Evolutionary conservation across 2,113 vertebrate species (phyloP).

Genomic region (Grammomys surdaster): DNA sequence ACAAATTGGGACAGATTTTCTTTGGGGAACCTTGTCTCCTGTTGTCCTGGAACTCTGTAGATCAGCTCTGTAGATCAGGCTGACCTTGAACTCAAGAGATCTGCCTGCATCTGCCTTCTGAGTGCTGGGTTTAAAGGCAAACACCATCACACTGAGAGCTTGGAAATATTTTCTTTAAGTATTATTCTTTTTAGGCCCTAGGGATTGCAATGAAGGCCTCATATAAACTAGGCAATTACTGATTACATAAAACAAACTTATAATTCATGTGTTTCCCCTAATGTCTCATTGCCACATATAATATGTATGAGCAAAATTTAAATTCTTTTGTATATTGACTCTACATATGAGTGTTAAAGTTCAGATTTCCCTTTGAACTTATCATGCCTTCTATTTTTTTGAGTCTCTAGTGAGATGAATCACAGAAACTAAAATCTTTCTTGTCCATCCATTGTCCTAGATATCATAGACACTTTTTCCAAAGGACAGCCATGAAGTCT

Average conservation of each 20-base stretch:
- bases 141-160: rapidly evolving
- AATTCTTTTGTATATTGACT: background rate
- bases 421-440: background rate
- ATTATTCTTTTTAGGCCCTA: background rate
- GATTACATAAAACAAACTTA: background rate
- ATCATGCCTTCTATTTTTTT: background rate
- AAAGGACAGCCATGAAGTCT: background rate
- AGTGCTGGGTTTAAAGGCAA: background rate
- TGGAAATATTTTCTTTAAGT: background rate
- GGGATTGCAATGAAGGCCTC: background rate
- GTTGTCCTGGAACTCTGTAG: background rate
- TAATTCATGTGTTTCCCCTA: background rate
- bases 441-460: background rate
- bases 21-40: background rate
- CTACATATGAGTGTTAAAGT: too few relatives aligned
- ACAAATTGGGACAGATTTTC: background rate
- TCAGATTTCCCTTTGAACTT: background rate
- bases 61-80: background rate
- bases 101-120: background rate
- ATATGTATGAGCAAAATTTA: background rate
- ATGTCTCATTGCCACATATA: too few relatives aligned
- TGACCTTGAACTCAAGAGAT: background rate
- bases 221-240: background rate
- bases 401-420: too few relatives aligned
- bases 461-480: background rate